A percentile compares a stretch with the other conserved stretches of the same genome.
Evolutionary conservation across 2,888 invertebrate genomes (phyloP).

Genomic region (Idaea straminata): DNA sequence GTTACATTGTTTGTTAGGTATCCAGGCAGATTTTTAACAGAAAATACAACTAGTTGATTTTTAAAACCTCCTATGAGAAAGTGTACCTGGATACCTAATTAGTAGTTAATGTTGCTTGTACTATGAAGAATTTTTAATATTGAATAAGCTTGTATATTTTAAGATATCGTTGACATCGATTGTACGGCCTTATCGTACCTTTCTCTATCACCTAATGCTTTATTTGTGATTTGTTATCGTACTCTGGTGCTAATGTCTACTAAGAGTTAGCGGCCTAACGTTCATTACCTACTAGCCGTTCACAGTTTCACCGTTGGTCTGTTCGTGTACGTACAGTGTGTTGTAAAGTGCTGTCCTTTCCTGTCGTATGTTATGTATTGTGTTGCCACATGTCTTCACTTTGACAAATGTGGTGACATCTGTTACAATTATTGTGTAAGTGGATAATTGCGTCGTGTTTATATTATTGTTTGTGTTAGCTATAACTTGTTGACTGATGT

Average conservation of each 20-base stretch:
- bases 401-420: not conserved
- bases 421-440: slow-evolving; percentile 18
- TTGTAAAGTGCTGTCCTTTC: slow-evolving; percentile 1
- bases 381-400: not conserved
- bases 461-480: slow-evolving; percentile 21
- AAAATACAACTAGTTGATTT: too few relatives aligned
- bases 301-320: not conserved
- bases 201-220: not conserved
- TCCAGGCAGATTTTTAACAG: too few relatives aligned
- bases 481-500: slow-evolving; percentile 62
- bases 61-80: too few relatives aligned
- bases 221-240: slow-evolving; percentile 2
- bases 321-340: not conserved
- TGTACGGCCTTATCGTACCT: slow-evolving; percentile 17
- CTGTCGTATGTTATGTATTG: not conserved
- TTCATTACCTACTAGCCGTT: not conserved
- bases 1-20: too few relatives aligned
- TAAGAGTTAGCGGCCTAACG: slow-evolving; percentile 20
- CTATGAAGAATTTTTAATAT: slow-evolving; percentile 23
- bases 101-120: not conserved
- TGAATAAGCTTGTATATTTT: slow-evolving; percentile 29
- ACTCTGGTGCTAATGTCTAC: slow-evolving; percentile 8
- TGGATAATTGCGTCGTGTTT: slow-evolving; percentile 12
- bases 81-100: too few relatives aligned
- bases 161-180: slow-evolving; percentile 53